phyloP scores from a whole-genome alignment of 2,113 vertebrate genomes.

The Oxyruncus cristatus region DNA sequence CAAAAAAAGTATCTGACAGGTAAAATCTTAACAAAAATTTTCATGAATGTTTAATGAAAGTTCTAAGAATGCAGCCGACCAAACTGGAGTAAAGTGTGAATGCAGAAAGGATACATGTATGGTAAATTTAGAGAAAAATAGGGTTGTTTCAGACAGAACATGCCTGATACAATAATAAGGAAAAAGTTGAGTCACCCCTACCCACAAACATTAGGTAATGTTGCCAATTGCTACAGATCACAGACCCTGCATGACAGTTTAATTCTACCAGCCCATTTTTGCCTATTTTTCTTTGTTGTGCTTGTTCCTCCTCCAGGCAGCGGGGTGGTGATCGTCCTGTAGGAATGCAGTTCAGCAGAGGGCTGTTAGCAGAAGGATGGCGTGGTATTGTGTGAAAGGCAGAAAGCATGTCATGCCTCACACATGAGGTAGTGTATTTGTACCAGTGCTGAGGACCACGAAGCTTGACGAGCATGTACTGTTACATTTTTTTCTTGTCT shows the following conservation, averaged over 20 bases:
- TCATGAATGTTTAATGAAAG: background rate
- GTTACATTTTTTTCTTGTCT: background rate
- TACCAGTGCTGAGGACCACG: background rate
- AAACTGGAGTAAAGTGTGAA: background rate
- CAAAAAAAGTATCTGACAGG: background rate
- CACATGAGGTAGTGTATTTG: accelerated
- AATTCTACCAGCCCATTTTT: background rate
- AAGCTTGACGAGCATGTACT: background rate
- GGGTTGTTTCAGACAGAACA: background rate
- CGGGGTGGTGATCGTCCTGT: accelerated
- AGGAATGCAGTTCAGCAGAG: accelerated
- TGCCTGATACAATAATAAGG: background rate
- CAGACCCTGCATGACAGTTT: background rate
- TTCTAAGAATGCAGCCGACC: background rate
- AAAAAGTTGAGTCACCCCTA: background rate
- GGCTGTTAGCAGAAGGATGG: background rate
- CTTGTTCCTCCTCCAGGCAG: background rate
- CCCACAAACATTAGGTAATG: background rate
- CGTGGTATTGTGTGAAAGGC: background rate
- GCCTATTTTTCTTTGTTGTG: background rate
- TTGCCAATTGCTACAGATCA: background rate
- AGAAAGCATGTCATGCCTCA: background rate
- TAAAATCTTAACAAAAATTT: background rate
- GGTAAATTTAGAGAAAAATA: background rate
- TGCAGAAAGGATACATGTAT: background rate